Conservation (phyloP, 92 coral and sea anemone genomes). For the Phenganax stokvisi region DNA sequence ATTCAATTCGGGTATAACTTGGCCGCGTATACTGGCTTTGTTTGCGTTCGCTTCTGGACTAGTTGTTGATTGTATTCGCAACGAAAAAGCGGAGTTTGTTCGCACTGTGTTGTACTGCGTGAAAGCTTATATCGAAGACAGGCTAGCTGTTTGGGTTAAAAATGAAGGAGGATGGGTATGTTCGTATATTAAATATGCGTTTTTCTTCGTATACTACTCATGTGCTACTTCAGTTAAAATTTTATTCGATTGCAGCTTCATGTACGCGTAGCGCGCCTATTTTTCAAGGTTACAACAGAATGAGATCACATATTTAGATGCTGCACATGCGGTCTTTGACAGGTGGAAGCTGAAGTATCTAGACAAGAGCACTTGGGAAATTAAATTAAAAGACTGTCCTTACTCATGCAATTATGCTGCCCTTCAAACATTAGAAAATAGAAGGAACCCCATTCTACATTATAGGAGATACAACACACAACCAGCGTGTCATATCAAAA, state of each 20-base stretch:
- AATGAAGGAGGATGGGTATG: conserved; percentile 93
- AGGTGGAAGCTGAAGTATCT: too few species aligned
- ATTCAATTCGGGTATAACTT: conserved; percentile 60
- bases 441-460: background rate
- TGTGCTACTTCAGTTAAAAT: background rate
- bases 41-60: conserved; percentile 88
- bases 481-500: background rate
- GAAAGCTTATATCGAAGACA: conserved; percentile 65
- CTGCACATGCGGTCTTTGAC: too few species aligned
- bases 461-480: background rate
- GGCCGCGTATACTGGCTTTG: conserved; percentile 84
- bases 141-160: conserved; percentile 69
- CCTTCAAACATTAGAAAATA: too few species aligned
- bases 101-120: conserved; percentile 68
- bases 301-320: too few species aligned
- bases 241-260: background rate
- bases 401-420: too few species aligned
- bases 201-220: background rate
- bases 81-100: conserved; percentile 58
- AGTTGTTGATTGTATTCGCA: conserved; percentile 70
- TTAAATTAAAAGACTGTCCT: too few species aligned
- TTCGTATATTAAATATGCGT: background rate
- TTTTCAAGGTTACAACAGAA: too few species aligned
- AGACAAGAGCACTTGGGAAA: too few species aligned
- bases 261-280: too few species aligned